Percentiles rank a stretch among this genome's conserved stretches.
These are phyloP conservation scores for Phalacrocorax brasilianus DNA, from an alignment of 2,113 vertebrate genomes.

Conservation along the genomic window DNA sequence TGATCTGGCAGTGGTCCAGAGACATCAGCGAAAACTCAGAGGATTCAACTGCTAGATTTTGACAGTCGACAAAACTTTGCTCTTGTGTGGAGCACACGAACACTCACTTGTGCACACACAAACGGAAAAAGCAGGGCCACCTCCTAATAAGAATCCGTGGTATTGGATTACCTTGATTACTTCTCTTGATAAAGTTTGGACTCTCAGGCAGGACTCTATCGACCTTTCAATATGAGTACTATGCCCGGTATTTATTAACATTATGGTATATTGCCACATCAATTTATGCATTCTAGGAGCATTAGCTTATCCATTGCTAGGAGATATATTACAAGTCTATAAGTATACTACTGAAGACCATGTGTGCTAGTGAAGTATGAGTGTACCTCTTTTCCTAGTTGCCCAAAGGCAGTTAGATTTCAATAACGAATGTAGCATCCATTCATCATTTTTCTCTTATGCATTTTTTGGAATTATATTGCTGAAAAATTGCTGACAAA, in stretches of 20 bases:
- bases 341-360: neutral
- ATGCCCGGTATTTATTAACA: neutral
- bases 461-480: neutral
- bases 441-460: neutral
- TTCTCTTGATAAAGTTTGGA: neutral
- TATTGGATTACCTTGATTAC: neutral
- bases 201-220: neutral
- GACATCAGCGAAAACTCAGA: neutral
- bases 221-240: neutral
- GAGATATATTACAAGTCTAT: neutral
- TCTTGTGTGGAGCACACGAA: neutral
- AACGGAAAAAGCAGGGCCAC: neutral
- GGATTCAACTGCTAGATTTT: neutral
- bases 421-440: neutral
- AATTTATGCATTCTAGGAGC: neutral
- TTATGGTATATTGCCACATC: neutral
- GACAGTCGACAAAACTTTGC: neutral
- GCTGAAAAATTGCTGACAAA: conserved; percentile 6
- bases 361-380: neutral
- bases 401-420: neutral
- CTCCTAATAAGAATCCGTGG: neutral
- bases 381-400: neutral
- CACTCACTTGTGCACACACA: neutral
- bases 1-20: neutral
- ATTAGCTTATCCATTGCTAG: neutral